A percentile compares a stretch with the other conserved stretches of the same genome.
These are phyloP conservation scores for Papilio gigon DNA, from an alignment of 2,888 invertebrate genomes.

Conservation along the genomic window DNA sequence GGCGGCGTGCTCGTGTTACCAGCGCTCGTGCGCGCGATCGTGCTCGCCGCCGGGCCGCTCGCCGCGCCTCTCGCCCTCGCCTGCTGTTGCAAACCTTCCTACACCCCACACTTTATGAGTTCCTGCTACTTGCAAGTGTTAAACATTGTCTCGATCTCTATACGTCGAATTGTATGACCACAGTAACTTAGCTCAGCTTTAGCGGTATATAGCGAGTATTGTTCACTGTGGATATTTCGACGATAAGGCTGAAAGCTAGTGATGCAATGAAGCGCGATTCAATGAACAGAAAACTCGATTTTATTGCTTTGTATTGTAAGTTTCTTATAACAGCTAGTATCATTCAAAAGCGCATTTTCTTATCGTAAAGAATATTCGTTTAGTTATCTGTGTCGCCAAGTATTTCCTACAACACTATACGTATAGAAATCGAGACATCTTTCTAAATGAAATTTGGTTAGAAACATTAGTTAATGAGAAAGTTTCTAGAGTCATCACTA, in stretches of 20 bases:
- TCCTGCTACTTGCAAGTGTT: neutral
- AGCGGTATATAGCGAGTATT: neutral
- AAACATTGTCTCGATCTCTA: slow-evolving; percentile 19
- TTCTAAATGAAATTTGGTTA: neutral
- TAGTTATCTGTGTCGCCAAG: neutral
- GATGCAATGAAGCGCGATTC: slow-evolving; percentile 2
- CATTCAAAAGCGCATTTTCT: slow-evolving; percentile 3
- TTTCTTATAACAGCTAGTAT: neutral
- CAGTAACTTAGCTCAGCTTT: slow-evolving; percentile 1
- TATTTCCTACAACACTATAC: neutral
- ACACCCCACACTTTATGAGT: slow-evolving; percentile 35
- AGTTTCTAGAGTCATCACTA: slow-evolving; percentile 18
- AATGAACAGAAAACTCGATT: neutral
- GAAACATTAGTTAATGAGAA: slow-evolving; percentile 8
- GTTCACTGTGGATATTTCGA: neutral
- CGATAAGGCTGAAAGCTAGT: slow-evolving; percentile 10
- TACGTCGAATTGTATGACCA: slow-evolving; percentile 17
- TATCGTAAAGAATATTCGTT: neutral
- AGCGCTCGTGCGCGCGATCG: slow-evolving; percentile 85
- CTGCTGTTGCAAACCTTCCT: slow-evolving; percentile 57
- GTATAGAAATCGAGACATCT: slow-evolving; percentile 25
- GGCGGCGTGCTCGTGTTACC: slow-evolving; percentile 77
- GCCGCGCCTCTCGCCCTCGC: slow-evolving; percentile 81
- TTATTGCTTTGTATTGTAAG: neutral
- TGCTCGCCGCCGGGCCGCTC: slow-evolving; percentile 74